A percentile compares a stretch with the other conserved stretches of the same genome.
Evolutionary conservation across 53 echinoderm and acorn worm species (phyloP).

Genomic region (Holothuria leucospilota): DNA sequence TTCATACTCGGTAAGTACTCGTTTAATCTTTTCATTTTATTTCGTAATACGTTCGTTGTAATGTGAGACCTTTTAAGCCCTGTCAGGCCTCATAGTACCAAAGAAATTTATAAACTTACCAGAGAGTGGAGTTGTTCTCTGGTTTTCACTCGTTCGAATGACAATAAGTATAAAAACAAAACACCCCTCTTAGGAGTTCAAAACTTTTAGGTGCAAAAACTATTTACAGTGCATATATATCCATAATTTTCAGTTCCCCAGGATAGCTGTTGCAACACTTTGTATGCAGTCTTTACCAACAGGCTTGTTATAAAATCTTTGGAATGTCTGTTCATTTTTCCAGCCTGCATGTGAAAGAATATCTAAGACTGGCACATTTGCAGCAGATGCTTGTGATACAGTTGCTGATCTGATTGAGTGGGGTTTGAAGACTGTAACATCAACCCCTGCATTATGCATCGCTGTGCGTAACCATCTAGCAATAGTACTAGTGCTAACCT

Average conservation of each 20-base stretch:
- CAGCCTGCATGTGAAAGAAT: conserved; percentile 36
- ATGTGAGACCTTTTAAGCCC: too few relatives aligned
- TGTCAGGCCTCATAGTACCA: too few relatives aligned
- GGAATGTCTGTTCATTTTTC: conserved; percentile 37
- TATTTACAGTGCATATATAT: too few relatives aligned
- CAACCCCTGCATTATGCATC: too few relatives aligned
- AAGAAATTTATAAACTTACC: too few relatives aligned
- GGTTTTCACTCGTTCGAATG: too few relatives aligned
- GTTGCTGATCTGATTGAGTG: conserved; percentile 12
- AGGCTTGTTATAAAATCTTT: conserved; percentile 21
- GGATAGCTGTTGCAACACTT: background rate
- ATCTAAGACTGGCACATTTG: conserved; percentile 2
- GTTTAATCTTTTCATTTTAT: background rate
- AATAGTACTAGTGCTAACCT: background rate
- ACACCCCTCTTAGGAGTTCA: too few relatives aligned
- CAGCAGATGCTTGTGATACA: background rate
- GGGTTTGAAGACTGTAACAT: conserved; percentile 30
- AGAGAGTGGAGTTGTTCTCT: too few relatives aligned
- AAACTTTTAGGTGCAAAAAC: too few relatives aligned
- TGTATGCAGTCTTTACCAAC: background rate
- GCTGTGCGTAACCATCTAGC: conserved; percentile 11
- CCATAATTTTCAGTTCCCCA: too few relatives aligned
- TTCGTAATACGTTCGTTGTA: background rate
- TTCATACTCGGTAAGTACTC: too few relatives aligned
- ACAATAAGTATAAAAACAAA: too few relatives aligned